Percentiles rank a stretch among this genome's conserved stretches.
phyloP scores from a whole-genome alignment of 2,113 vertebrate species.

The Sylvietta virens region DNA sequence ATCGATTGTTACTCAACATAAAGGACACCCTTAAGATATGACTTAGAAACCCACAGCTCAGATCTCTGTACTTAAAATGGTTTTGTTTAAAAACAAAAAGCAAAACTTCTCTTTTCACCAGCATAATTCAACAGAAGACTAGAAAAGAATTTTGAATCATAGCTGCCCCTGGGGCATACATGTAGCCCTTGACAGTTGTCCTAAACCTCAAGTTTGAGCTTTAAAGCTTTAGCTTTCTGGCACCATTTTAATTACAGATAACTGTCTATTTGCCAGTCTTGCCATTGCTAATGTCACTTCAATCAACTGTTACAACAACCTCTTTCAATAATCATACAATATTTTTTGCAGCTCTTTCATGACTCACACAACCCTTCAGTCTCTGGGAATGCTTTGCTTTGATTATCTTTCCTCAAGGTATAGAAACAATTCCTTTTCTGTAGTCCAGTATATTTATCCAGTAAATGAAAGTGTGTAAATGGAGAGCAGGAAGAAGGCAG shows the following conservation, averaged over 20 bases:
- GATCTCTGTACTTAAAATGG: not conserved
- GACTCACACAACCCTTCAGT: not conserved
- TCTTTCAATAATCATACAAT: not conserved
- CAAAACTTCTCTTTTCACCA: not conserved
- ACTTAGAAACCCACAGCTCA: not conserved
- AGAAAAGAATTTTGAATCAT: not conserved
- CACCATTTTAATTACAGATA: not conserved
- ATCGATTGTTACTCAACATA: not conserved
- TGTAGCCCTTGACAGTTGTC: not conserved
- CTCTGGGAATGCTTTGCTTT: not conserved
- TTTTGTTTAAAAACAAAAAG: not conserved
- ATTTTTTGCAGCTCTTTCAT: not conserved
- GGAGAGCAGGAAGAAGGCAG: not conserved
- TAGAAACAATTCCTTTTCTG: not conserved
- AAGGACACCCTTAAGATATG: not conserved
- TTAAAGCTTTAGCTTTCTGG: not conserved
- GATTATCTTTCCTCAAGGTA: not conserved
- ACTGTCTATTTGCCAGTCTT: not conserved
- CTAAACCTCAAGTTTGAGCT: not conserved
- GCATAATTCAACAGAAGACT: not conserved
- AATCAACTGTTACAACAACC: not conserved
- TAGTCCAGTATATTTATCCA: not conserved
- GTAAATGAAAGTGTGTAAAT: not conserved
- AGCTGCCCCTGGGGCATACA: not conserved
- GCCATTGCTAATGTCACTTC: not conserved